These are phyloP conservation scores for Lagopus muta DNA, from an alignment of 2,113 vertebrate genomes.

Conservation along the genomic window DNA sequence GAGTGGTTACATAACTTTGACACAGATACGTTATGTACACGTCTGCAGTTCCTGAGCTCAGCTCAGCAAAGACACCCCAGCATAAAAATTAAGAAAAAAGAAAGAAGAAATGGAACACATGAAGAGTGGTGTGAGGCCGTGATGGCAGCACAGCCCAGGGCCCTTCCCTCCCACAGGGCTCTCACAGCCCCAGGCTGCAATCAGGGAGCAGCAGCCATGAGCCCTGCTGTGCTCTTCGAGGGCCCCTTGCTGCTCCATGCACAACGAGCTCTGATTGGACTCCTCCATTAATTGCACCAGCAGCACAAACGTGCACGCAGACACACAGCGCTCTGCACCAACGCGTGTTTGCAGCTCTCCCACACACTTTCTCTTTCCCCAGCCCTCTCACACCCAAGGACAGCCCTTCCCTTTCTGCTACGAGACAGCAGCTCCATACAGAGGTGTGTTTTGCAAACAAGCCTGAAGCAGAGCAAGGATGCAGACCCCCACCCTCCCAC, in stretches of 20 bases:
- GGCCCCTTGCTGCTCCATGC: neutral
- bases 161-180: neutral
- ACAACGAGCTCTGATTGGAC: neutral
- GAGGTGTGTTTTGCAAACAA: neutral
- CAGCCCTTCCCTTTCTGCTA: neutral
- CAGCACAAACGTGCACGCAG: neutral
- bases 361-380: neutral
- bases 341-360: neutral
- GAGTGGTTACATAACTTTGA: neutral
- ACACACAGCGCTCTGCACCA: neutral
- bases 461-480: neutral
- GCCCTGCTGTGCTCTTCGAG: neutral
- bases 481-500: neutral
- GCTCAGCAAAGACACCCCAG: neutral
- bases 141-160: too few species aligned
- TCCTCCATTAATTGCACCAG: neutral
- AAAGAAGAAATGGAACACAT: too few species aligned
- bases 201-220: accelerated
- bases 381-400: neutral
- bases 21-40: neutral
- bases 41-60: neutral
- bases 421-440: neutral
- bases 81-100: neutral
- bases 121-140: neutral
- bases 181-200: neutral